phyloP scores from a whole-genome alignment of 2,797 vertebrate species.

The Sebastiscus tertius region DNA sequence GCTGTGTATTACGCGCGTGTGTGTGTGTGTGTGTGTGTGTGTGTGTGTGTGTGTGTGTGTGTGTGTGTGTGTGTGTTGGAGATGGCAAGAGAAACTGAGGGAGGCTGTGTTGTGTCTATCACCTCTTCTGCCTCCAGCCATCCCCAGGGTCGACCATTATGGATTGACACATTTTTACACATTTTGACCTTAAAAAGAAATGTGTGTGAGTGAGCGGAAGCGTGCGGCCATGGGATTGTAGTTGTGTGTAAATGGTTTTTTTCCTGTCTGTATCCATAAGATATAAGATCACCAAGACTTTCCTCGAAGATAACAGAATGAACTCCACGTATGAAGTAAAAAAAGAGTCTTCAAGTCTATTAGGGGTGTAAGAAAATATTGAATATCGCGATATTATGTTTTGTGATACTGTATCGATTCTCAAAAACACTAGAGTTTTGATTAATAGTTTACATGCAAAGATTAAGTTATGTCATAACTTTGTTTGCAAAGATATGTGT shows the following conservation, averaged over 20 bases:
- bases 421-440: no score
- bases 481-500: no score
- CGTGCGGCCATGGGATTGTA: not conserved
- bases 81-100: constrained; percentile 19
- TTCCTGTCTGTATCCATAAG: not conserved
- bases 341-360: not conserved
- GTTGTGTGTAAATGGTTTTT: not conserved
- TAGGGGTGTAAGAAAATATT: no score
- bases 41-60: constrained; percentile 4
- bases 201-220: not conserved
- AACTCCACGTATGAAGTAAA: not conserved
- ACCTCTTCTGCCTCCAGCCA: constrained; percentile 37
- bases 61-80: constrained; percentile 4
- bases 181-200: constrained; percentile 59
- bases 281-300: not conserved
- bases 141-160: constrained; percentile 45
- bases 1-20: not conserved
- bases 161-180: constrained; percentile 63
- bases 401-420: no score
- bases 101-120: constrained; percentile 41
- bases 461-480: no score
- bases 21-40: not conserved
- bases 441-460: no score
- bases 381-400: no score
- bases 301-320: not conserved